These are phyloP conservation scores for Argyrosomus japonicus DNA, from an alignment of 2,113 vertebrate species.

Conservation along the genomic window DNA sequence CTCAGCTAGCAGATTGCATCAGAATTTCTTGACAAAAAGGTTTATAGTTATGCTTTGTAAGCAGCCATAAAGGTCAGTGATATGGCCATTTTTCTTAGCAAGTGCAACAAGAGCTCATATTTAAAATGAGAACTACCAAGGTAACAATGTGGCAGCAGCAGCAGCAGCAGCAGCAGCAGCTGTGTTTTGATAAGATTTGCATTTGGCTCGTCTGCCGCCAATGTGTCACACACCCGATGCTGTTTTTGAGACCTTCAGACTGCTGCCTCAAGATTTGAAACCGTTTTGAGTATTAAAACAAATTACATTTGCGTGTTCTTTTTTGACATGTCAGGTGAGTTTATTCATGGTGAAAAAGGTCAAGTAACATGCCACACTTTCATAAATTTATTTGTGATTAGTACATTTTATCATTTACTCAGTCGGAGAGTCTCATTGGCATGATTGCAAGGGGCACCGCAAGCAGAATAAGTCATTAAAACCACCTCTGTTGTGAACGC, in stretches of 20 bases:
- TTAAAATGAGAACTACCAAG: constrained; percentile 25
- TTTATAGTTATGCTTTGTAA: not conserved
- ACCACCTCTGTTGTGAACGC: not conserved
- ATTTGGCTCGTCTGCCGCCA: constrained; percentile 28
- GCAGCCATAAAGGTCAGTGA: not conserved
- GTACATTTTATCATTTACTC: not conserved
- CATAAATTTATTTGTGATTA: not conserved
- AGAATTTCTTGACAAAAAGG: not conserved
- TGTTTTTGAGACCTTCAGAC: constrained; percentile 35
- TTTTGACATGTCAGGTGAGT: not conserved
- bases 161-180: constrained; percentile 43
- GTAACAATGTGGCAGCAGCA: constrained; percentile 15
- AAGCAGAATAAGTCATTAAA: constrained; percentile 1
- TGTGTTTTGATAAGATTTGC: constrained; percentile 62
- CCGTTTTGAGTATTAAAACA: constrained; percentile 23
- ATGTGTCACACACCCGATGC: constrained; percentile 29
- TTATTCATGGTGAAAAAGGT: not conserved
- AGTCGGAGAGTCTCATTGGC: not conserved
- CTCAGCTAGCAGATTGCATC: not conserved
- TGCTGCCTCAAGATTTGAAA: constrained; percentile 27
- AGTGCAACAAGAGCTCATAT: not conserved
- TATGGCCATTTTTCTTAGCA: constrained; percentile 10
- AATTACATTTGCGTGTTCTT: not conserved
- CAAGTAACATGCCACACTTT: not conserved
- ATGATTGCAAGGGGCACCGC: not conserved